A percentile compares a stretch with the other conserved stretches of the same genome.
phyloP scores from a whole-genome alignment of 2,797 vertebrate species.

The Pithecia hirsuta region DNA sequence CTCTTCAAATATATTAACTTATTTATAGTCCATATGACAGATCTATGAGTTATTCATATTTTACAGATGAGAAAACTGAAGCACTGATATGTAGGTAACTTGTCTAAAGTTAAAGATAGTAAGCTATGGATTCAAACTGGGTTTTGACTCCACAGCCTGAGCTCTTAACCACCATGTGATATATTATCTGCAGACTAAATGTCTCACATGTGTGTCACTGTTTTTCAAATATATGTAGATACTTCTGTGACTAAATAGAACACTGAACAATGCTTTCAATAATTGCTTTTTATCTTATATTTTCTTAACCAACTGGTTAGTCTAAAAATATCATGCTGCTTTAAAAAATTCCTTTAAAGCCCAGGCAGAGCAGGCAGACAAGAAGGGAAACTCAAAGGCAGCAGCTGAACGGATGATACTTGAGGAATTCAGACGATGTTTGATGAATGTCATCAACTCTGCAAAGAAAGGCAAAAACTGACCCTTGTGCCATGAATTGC shows the following conservation, averaged over 20 bases:
- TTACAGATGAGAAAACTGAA: slow-evolving; percentile 22
- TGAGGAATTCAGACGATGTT: slow-evolving; percentile 97
- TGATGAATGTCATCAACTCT: slow-evolving; percentile 97
- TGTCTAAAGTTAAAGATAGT: neutral
- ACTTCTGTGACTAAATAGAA: slow-evolving; percentile 20
- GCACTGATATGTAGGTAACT: neutral
- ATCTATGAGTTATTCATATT: neutral
- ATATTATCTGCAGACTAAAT: neutral
- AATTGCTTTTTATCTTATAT: neutral
- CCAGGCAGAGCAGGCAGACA: slow-evolving; percentile 94
- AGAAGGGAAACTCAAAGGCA: slow-evolving; percentile 90
- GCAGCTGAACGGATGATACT: slow-evolving; percentile 94
- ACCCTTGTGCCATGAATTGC: slow-evolving; percentile 95
- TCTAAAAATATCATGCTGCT: slow-evolving; percentile 7
- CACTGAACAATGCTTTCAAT: neutral
- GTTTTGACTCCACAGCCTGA: neutral
- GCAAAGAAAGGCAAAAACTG: slow-evolving; percentile 96
- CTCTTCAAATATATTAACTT: neutral
- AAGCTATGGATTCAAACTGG: neutral
- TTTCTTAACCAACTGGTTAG: slow-evolving; percentile 17
- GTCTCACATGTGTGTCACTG: neutral
- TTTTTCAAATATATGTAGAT: slow-evolving; percentile 42
- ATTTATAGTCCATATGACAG: neutral
- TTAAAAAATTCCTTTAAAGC: slow-evolving; percentile 78
- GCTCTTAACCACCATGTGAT: neutral